These are phyloP conservation scores for Menura novaehollandiae DNA, from an alignment of 2,113 vertebrate species.

Conservation along the genomic window DNA sequence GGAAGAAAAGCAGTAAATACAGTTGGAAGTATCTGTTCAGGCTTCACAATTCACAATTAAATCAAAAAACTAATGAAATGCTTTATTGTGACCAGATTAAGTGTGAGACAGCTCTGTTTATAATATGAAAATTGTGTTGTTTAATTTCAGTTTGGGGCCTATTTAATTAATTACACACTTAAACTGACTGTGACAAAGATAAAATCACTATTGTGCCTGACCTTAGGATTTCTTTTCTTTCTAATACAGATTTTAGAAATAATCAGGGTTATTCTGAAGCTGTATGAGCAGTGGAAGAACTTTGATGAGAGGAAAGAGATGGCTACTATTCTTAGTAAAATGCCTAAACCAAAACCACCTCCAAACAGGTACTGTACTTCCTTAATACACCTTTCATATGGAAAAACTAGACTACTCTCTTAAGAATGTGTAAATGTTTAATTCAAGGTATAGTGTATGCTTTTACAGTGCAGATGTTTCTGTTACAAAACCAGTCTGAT, in stretches of 20 bases:
- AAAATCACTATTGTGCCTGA: neutral
- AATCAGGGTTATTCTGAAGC: slow-evolving; percentile 96
- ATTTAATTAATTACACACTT: neutral
- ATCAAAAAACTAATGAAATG: neutral
- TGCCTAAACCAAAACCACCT: slow-evolving; percentile 98
- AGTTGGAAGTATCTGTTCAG: neutral
- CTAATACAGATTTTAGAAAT: slow-evolving; percentile 93
- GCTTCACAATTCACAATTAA: neutral
- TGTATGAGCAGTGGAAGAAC: slow-evolving; percentile 99
- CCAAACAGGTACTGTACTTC: slow-evolving; percentile 87
- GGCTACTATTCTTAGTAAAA: slow-evolving; percentile 94
- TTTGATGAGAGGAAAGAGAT: slow-evolving; percentile 99
- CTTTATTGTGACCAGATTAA: neutral
- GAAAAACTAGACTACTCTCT: neutral
- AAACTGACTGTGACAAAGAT: neutral
- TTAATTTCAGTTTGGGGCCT: neutral
- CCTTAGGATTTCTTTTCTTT: slow-evolving; percentile 24
- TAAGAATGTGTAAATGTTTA: neutral
- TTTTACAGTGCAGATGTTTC: neutral
- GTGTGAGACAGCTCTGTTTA: neutral
- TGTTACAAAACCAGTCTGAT: neutral
- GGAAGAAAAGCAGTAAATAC: neutral
- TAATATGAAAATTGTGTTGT: neutral
- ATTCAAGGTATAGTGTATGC: neutral
- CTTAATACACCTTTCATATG: neutral